Base-by-base conservation (phyloP, 2,113 vertebrate genomes). In the Ranitomeya variabilis region DNA sequence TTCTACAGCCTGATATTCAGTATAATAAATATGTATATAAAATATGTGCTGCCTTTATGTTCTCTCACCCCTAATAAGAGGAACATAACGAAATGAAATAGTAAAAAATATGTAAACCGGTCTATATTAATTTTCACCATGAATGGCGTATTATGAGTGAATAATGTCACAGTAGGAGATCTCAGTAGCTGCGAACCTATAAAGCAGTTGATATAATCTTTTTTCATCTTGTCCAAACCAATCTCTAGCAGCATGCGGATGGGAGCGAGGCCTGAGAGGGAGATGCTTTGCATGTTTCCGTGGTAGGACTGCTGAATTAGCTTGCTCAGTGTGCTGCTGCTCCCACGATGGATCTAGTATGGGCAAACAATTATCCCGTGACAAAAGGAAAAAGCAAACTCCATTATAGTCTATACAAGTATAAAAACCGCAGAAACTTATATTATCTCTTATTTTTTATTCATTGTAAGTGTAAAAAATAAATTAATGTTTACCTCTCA, bases 201-300 rank as follows among this genome's bases (percentile, higher is more conserved):
- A 57, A 99, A 97, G 93, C 97, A 98, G 92, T 95, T 97, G 88
- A 98, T 95, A 90, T 99, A 99, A 93, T 99, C 98, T 92, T 96
- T 99, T 91, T 97, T 97, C 93, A 99, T 95, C 93, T 99, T 99
- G 91, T 99, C 97, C 93, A 99, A 89, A 78, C 98, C 98, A 90
- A 99, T 94, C 92, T 99, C 98, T 80, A 99, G 94, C 85, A 99
- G 95, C 97, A 99, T 99, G 26, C 94, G 95, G 86, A 98, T 91
- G 1, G 98, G 96, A 55, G 93, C 90, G 84, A 94, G 92, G 21
- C 96, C 97, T 37, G 88, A 95, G 69, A 99, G 96, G 89, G 95
- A 90, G 90, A 98, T 90, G 0, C 83, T 86, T 21, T 97, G 95
- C 59, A 97, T 94, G 90, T 93, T 90, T 57, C 96, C 95, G 21